Percentiles rank a stretch among this genome's conserved stretches.
These are phyloP conservation scores for Pterocles gutturalis DNA, from an alignment of 2,113 vertebrate genomes.

Conservation along the genomic window DNA sequence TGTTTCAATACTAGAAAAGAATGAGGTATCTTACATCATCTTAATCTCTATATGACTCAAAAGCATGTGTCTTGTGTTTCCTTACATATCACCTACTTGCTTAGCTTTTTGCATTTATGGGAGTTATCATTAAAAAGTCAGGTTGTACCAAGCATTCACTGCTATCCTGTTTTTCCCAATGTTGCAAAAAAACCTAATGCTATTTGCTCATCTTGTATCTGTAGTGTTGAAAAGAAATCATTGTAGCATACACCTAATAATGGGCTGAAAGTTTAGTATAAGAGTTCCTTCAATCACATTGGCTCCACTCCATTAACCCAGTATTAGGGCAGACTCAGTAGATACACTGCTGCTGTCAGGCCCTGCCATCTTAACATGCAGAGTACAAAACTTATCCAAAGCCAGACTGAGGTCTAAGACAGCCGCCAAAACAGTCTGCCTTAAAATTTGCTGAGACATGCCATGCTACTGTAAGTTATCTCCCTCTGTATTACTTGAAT, in stretches of 20 bases:
- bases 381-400: slow-evolving; percentile 10
- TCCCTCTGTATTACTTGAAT: not conserved
- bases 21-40: not conserved
- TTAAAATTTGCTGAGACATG: not conserved
- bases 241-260: not conserved
- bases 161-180: not conserved
- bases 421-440: not conserved
- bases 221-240: not conserved
- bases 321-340: not conserved
- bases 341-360: not conserved
- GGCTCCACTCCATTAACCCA: not conserved
- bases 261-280: not conserved
- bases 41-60: not conserved
- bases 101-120: not conserved
- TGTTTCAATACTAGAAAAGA: not conserved
- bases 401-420: not conserved
- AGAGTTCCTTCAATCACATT: not conserved
- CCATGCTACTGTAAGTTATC: not conserved
- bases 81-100: not conserved
- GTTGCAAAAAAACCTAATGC: not conserved
- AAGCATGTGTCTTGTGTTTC: not conserved
- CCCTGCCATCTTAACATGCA: not conserved
- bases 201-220: not conserved
- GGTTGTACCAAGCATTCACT: not conserved
- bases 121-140: not conserved